These are phyloP conservation scores for Maniola jurtina DNA, from an alignment of 1,140 invertebrate genomes.

Conservation along the genomic window DNA sequence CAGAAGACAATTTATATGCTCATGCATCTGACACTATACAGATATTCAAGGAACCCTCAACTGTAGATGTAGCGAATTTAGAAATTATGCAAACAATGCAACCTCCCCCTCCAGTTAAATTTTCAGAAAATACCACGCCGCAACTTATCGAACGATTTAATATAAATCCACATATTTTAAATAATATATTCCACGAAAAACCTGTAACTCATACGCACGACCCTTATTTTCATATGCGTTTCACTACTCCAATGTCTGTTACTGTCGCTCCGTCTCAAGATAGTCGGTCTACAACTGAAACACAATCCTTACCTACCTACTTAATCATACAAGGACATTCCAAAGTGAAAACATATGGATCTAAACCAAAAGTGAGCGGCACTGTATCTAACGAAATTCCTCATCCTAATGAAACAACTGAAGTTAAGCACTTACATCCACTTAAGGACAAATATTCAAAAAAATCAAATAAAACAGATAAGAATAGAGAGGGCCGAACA, in stretches of 20 bases:
- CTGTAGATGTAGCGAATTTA: slow-evolving; percentile 46
- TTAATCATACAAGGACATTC: slow-evolving; percentile 90
- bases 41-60: slow-evolving; percentile 51
- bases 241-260: slow-evolving; percentile 62
- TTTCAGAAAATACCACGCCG: slow-evolving; percentile 50
- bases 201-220: slow-evolving; percentile 50
- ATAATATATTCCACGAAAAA: slow-evolving; percentile 59
- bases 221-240: slow-evolving; percentile 68
- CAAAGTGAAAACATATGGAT: slow-evolving; percentile 89
- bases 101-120: slow-evolving; percentile 60
- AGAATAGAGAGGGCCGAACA: slow-evolving; percentile 44
- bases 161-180: slow-evolving; percentile 52
- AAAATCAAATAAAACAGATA: slow-evolving; percentile 42
- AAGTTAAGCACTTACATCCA: slow-evolving; percentile 80
- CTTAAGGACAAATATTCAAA: slow-evolving; percentile 63
- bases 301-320: slow-evolving; percentile 83
- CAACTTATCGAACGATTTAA: slow-evolving; percentile 53
- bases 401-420: slow-evolving; percentile 76
- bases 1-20: slow-evolving; percentile 67
- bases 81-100: slow-evolving; percentile 77
- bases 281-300: slow-evolving; percentile 82
- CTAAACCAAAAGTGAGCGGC: slow-evolving; percentile 64
- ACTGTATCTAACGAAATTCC: slow-evolving; percentile 51
- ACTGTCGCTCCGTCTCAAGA: slow-evolving; percentile 79
- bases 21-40: slow-evolving; percentile 67